Evolutionary conservation across 2,888 invertebrate species (phyloP).

Genomic region (Lordiphosa fenestrarum): DNA sequence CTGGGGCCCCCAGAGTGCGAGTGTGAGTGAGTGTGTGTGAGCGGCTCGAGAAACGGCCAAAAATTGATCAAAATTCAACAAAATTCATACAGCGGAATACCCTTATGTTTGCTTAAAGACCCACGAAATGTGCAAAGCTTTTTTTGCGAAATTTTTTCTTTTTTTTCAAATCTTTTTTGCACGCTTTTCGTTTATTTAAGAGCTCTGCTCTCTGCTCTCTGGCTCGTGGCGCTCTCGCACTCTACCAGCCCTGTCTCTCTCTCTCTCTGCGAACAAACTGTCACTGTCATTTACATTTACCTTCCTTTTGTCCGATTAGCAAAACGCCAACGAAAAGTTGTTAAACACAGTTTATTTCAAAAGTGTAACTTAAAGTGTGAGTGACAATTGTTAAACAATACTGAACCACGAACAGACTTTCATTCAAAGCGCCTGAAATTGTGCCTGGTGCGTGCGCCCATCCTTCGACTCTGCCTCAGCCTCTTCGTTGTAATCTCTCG

Average conservation of each 20-base stretch:
- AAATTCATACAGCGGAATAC: constrained; percentile 38
- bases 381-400: background rate
- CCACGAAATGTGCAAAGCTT: constrained; percentile 29
- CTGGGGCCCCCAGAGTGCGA: constrained; percentile 17
- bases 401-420: too few relatives aligned
- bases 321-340: constrained; percentile 42
- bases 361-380: constrained; percentile 12
- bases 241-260: constrained; percentile 17
- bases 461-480: constrained; percentile 7
- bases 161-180: constrained; percentile 65
- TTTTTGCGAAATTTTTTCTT: constrained; percentile 28
- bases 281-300: constrained; percentile 33
- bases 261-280: constrained; percentile 36
- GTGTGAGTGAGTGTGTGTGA: constrained; percentile 29
- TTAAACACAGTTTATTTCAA: constrained; percentile 58
- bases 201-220: constrained; percentile 18
- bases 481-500: background rate
- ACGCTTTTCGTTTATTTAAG: constrained; percentile 65
- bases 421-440: constrained; percentile 26
- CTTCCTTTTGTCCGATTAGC: constrained; percentile 70
- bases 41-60: constrained; percentile 32
- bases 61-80: constrained; percentile 23
- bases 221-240: constrained; percentile 24
- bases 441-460: constrained; percentile 6
- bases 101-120: constrained; percentile 38